Base-by-base conservation (phyloP, 2,113 vertebrate species). In the Gymnobelideus leadbeateri region DNA sequence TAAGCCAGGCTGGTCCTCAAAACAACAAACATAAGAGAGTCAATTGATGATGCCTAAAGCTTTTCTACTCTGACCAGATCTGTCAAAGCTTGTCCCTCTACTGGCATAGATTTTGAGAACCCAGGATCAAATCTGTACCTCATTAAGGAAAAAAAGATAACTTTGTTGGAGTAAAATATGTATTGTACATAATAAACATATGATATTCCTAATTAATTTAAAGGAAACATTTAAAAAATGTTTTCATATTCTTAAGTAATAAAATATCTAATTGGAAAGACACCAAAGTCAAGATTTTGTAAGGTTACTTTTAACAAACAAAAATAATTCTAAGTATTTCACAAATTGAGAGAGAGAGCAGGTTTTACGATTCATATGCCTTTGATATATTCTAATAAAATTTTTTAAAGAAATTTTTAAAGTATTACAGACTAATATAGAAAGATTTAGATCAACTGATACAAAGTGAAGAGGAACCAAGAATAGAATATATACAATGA, bases 171-270 rank as follows among this genome's bases (percentile, higher is more conserved):
- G n/a, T 43, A 84, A 84, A n/a, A 84, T 84, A 21, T 84, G 2
- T 21, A 84, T 43, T 43, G 26, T 77, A 8, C 43, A 43, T 8
- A 43, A 43, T 21, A 43, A 84, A 84, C 2, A 84, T 68, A 68
- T 61, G 28, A 31, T 28, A 43, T 84, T 84, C 16, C 68, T 43
- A 43, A 77, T 19, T 77, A 77, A 43, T 43, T 68, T 68, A 37
- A 68, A 68, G 37, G 61, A 91, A 96, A 46, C 52, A 93, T 7
- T 84, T 37, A 84, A 14, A n/a, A 93, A 96, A 89, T n/a, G 8
- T 90, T 51, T 57, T 92, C 94, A 28, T 91, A 46, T 49, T 91
- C 37, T 8, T 90, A 91, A 68, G 43, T 51, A 90, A 92, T 49
- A 0, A 14, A 93, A 84, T 47, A 50, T 47, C 52, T 92, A 94